A percentile compares a stretch with the other conserved stretches of the same genome.
Evolutionary conservation across 2,888 invertebrate species (phyloP).

Genomic region (Trichopria drosophilae): DNA sequence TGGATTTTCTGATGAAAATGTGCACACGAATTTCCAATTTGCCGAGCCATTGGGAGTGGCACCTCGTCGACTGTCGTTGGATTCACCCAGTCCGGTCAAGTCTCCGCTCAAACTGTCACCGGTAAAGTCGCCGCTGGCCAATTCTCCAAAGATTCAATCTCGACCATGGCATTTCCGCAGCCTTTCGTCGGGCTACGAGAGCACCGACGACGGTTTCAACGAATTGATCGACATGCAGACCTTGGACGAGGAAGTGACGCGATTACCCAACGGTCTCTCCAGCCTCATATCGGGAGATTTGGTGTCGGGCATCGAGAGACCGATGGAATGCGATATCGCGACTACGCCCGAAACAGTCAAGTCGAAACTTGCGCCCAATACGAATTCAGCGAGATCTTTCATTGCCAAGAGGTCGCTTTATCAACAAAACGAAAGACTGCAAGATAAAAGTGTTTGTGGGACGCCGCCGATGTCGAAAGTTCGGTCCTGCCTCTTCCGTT

Average conservation of each 20-base stretch:
- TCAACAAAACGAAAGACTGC: constrained; percentile 52
- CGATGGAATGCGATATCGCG: constrained; percentile 50
- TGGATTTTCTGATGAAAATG: constrained; percentile 40
- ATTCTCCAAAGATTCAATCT: constrained; percentile 38
- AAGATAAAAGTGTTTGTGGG: not conserved
- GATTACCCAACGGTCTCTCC: constrained; percentile 64
- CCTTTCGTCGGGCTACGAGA: constrained; percentile 64
- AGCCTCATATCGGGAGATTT: constrained; percentile 65
- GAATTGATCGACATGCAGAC: constrained; percentile 67
- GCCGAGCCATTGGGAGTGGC: constrained; percentile 57
- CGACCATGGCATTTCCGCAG: constrained; percentile 56
- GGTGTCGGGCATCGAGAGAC: constrained; percentile 28
- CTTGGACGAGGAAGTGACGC: constrained; percentile 52
- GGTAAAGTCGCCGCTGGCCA: constrained; percentile 43
- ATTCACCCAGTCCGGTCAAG: constrained; percentile 34
- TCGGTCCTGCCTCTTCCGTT: constrained; percentile 61
- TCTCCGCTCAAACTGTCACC: constrained; percentile 33
- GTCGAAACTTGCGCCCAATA: constrained; percentile 50
- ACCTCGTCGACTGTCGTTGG: constrained; percentile 51
- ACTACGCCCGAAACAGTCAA: constrained; percentile 60
- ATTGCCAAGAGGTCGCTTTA: constrained; percentile 46
- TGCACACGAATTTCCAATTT: constrained; percentile 50
- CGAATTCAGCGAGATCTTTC: too few relatives aligned
- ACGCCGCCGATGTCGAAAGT: constrained; percentile 44
- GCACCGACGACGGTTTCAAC: constrained; percentile 68